Evolutionary conservation across 2,888 invertebrate genomes (phyloP).

Genomic region (Ptilodon capucinus): DNA sequence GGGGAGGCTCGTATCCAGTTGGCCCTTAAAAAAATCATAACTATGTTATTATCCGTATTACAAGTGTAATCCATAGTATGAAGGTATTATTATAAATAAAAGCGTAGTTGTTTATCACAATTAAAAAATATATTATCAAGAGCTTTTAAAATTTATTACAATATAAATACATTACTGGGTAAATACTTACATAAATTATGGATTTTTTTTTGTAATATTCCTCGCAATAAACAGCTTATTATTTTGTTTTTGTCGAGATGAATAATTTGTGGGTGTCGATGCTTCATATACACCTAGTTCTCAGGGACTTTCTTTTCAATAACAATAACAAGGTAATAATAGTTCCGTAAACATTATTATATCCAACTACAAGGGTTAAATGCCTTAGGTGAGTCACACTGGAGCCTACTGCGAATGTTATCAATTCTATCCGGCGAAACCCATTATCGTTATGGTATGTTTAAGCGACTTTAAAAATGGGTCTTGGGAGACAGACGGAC

Average conservation of each 20-base stretch:
- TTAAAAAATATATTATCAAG: neutral
- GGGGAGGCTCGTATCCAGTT: no score
- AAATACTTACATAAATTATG: neutral
- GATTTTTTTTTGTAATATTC: neutral
- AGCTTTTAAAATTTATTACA: neutral
- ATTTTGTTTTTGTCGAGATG: neutral
- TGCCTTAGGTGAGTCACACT: neutral
- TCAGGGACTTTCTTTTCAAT: conserved; percentile 1
- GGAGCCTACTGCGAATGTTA: no score
- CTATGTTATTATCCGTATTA: no score
- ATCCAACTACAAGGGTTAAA: neutral
- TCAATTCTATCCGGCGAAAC: no score
- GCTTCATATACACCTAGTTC: neutral
- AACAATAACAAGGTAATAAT: conserved; percentile 2
- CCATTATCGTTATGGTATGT: no score
- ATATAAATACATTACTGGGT: neutral
- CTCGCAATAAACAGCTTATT: neutral
- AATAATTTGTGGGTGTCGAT: neutral
- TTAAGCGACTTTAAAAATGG: no score
- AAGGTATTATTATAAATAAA: no score
- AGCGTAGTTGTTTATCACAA: neutral
- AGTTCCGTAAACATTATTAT: neutral
- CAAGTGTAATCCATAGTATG: no score
- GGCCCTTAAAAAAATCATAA: no score
- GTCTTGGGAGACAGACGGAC: no score